Evolutionary conservation across 2,113 vertebrate genomes (phyloP), one percentile per base, ranked within the genome.

Genomic region (Paracanthobrama guichenoti): DNA sequence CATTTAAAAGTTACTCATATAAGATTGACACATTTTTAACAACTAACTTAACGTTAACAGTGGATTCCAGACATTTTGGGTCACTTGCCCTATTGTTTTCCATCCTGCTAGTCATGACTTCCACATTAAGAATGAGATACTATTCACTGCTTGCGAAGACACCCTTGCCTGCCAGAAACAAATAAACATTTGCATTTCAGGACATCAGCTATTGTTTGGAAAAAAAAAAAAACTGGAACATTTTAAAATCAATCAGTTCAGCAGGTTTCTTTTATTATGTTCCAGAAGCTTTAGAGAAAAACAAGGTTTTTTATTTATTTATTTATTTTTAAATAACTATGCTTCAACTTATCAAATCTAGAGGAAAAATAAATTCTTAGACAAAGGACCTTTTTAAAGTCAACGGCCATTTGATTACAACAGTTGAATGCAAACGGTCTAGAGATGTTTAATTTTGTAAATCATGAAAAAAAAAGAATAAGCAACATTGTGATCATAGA

Each of bases 101-200:
- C 78, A 67, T 80, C 60, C 78, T 80, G 78, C 78, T 80, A 50
- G 42, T 80, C 60, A 66, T 80, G 78, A 80, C 78, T 80, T 80
- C 44, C 78, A 80, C 16, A 20, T 48, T 46, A 39, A 39, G 35
- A 39, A 39, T 39, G 24, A 18, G 78, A 66, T 66, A 31, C 57
- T 66, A 50, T 48, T 79, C 35, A 44, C 35, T 26, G 57, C 35
- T 24, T 31, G 39, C 35, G 24, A 79, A 44, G 76, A 62, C 26
- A 46, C n/a, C 20, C 22, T 44, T 14, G 78, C 11, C 39, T 62
- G 16, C 26, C 60, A 50, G 18, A 80, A 26, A 48, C 59, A 46
- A 60, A 57, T 42, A 57, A 79, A 79, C 24, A 18, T 28, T 79
- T 60, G 53, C n/a, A 50, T 16, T 50, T 74, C 44, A 44, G 59